Evolutionary conservation across 2,888 invertebrate genomes (phyloP), one percentile per base, ranked within the genome.

Genomic region (Malacosoma neustria): DNA sequence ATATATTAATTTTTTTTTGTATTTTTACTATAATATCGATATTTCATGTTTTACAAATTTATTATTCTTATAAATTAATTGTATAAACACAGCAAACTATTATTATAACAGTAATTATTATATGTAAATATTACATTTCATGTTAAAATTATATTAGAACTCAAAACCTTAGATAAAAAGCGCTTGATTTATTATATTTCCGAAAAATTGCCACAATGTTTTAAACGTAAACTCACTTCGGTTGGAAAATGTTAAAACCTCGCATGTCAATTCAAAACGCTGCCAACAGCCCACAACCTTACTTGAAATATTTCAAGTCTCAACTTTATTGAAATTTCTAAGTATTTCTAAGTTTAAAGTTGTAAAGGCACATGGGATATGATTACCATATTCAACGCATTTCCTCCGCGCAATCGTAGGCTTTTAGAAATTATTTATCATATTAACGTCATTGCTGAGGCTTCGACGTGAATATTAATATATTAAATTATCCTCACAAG

Each of bases 361-460:
- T 57, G 46, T 58, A 61, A 55, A 61, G 62, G 59, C 76, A 66
- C 75, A 61, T 59, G 76, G 74, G 76, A 69, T 72, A 67, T 68
- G 66, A 80, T 81, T 81, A 74, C 66, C 81, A 80, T 81, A 80
- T 80, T 77, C 76, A 71, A 69, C 72, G 72, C 73, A 72, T 75
- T 73, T 67, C 69, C 68, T 54, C 54, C 50, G 55, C 57, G 49
- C 57, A 54, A 57, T 62, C 60, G 70, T 75, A 73, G 76, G 75
- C 80, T 72, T 63, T 57, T 68, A 73, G 73, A 75, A 80, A 80
- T 80, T 75, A 79, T 81, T 81, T 81, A 79, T 81, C 81, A 81
- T 76, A 81, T 81, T 81, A 81, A 81, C 73, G 81, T 82, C 81
- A 79, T 70, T 77, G 51, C 55, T 55, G 55, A 66, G 71, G 68